phyloP scores from a whole-genome alignment of 2,113 vertebrate genomes.

The Peucedramus taeniatus region DNA sequence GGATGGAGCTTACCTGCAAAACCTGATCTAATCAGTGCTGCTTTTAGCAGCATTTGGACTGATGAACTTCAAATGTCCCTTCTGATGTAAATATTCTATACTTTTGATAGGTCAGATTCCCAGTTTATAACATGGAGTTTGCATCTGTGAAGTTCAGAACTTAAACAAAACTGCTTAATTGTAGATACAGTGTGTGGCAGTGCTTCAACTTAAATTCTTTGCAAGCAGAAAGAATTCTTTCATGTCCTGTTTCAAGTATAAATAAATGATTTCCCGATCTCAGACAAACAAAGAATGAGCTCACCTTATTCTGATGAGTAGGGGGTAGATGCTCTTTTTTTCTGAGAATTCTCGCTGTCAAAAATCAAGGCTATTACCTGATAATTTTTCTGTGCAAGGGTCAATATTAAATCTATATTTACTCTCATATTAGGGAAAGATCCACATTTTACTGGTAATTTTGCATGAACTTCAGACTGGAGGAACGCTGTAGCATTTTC shows the following conservation, averaged over 20 bases:
- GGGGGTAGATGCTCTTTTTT: not conserved
- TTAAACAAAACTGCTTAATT: not conserved
- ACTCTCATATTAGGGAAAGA: not conserved
- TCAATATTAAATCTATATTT: not conserved
- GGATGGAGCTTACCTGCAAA: not conserved
- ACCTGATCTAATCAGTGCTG: not conserved
- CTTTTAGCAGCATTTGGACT: not conserved
- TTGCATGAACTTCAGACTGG: not conserved
- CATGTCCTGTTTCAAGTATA: not conserved
- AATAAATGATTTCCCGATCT: not conserved
- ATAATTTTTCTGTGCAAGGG: not conserved
- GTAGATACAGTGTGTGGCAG: not conserved
- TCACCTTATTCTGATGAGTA: not conserved
- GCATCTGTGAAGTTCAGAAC: not conserved
- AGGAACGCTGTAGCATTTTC: not conserved
- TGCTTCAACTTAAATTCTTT: not conserved
- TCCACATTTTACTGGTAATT: not conserved
- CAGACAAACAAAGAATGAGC: not conserved
- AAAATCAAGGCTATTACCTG: not conserved
- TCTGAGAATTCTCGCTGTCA: not conserved
- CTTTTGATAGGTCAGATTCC: not conserved
- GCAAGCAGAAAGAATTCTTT: not conserved
- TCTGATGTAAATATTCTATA: not conserved
- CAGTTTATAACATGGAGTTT: not conserved
- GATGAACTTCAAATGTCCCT: not conserved